A percentile compares a stretch with the other conserved stretches of the same genome.
These are phyloP conservation scores for Pantherophis guttatus DNA, from an alignment of 2,113 vertebrate species.

Conservation along the genomic window DNA sequence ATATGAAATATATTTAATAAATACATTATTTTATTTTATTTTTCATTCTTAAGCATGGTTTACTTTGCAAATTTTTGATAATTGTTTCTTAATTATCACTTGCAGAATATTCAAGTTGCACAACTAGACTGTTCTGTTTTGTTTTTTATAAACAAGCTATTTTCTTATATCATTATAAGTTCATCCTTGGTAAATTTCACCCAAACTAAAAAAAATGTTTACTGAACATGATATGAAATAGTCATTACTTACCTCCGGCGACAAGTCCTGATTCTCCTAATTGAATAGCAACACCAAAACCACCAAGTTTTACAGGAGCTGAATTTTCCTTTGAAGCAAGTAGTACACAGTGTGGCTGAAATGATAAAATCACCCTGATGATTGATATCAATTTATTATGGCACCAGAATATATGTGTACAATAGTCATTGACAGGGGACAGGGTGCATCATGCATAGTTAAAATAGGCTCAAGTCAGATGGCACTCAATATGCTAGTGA, in stretches of 20 bases:
- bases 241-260: conserved; percentile 87
- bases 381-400: conserved; percentile 29
- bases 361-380: conserved; percentile 49
- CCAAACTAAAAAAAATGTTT: neutral
- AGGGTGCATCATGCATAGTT: neutral
- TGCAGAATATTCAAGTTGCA: neutral
- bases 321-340: conserved; percentile 98
- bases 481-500: neutral
- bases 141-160: neutral
- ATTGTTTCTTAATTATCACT: neutral
- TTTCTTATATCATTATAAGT: neutral
- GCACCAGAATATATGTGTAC: neutral
- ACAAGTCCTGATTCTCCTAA: conserved; percentile 96
- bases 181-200: neutral
- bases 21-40: neutral
- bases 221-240: neutral
- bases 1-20: neutral
- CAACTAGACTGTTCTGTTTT: neutral
- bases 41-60: neutral
- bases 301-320: conserved; percentile 93
- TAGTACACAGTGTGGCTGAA: conserved; percentile 96
- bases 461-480: neutral
- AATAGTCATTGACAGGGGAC: neutral
- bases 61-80: neutral
- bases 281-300: conserved; percentile 96